These are phyloP conservation scores for Motacilla tschutschensis DNA, from an alignment of 2,113 vertebrate genomes.

Conservation along the genomic window DNA sequence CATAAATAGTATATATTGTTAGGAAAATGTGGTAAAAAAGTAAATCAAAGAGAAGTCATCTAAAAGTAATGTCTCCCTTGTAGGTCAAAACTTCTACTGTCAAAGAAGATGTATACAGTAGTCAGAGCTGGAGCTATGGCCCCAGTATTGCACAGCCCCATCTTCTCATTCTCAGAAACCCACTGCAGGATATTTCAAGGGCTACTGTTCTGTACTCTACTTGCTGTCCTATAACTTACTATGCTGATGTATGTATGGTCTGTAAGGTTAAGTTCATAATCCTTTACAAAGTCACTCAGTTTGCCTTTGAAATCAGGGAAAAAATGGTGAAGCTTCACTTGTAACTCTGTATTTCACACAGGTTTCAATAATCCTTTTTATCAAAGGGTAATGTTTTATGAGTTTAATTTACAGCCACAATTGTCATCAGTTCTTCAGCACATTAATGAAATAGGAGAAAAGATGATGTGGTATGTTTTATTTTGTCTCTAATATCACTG, in stretches of 20 bases:
- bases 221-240: background rate
- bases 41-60: background rate
- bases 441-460: background rate
- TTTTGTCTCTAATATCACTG: background rate
- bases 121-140: background rate
- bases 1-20: background rate
- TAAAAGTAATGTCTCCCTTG: background rate
- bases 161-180: background rate
- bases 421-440: background rate
- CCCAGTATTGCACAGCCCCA: background rate
- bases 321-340: background rate
- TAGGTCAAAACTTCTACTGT: background rate
- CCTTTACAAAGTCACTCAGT: background rate
- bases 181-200: background rate
- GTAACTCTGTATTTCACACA: background rate
- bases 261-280: background rate
- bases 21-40: background rate
- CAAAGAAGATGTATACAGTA: background rate
- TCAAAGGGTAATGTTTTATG: background rate
- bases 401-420: background rate
- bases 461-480: background rate
- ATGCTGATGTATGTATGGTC: background rate
- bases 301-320: background rate
- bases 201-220: background rate
- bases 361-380: background rate